These are phyloP conservation scores for Bombus picipes DNA, from an alignment of 1,140 invertebrate species.

Conservation along the genomic window DNA sequence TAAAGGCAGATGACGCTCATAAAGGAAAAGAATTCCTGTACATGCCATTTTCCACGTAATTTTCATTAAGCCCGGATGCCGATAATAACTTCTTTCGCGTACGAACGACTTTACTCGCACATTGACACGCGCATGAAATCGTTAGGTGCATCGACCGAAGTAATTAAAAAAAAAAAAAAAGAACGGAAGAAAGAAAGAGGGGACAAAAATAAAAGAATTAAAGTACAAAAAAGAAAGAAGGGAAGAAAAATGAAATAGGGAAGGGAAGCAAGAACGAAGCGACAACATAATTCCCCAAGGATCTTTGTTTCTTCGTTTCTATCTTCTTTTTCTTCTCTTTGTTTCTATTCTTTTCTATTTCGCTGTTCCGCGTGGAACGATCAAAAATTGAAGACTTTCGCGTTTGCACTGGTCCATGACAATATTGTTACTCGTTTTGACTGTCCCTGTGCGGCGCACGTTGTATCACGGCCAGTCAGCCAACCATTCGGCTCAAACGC, in stretches of 20 bases:
- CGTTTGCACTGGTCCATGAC: constrained; percentile 3
- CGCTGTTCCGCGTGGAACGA: neutral
- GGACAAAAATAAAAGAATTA: neutral
- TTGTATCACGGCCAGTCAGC: constrained; percentile 34
- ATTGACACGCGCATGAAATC: neutral
- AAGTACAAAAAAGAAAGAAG: neutral
- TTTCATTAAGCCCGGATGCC: constrained; percentile 35
- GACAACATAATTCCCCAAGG: neutral
- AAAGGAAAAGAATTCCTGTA: constrained; percentile 36
- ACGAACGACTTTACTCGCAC: neutral
- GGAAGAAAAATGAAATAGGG: neutral
- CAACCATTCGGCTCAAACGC: constrained; percentile 17
- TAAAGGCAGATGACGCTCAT: neutral
- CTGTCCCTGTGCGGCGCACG: neutral
- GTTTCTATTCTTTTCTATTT: too few relatives aligned
- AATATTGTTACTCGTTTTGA: constrained; percentile 38
- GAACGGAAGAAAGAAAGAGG: too few relatives aligned
- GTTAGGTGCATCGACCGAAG: neutral
- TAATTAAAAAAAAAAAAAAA: neutral
- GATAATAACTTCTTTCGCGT: constrained; percentile 34
- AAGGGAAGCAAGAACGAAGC: neutral
- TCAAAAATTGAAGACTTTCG: constrained; percentile 43
- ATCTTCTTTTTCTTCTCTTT: neutral
- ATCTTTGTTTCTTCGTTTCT: neutral
- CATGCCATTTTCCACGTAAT: constrained; percentile 6